phyloP scores from a whole-genome alignment of 2,113 vertebrate species.

The Eidolon helvum region DNA sequence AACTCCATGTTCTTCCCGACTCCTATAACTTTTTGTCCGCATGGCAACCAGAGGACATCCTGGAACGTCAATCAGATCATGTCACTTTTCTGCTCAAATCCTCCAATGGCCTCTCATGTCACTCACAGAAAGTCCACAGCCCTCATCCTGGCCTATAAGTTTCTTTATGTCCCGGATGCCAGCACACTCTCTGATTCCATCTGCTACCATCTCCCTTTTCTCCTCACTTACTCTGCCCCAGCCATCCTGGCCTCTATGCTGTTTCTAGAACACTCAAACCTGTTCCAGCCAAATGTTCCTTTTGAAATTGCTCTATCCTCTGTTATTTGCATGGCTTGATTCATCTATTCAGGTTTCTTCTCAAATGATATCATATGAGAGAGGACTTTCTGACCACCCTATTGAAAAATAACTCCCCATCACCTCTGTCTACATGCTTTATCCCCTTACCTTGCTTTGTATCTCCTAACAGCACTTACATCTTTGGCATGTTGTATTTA shows the following conservation, averaged over 20 bases:
- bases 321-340: background rate
- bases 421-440: rapidly evolving
- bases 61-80: background rate
- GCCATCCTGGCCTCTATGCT: background rate
- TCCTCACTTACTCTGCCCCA: background rate
- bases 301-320: background rate
- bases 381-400: background rate
- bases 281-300: background rate
- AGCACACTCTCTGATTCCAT: background rate
- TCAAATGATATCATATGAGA: background rate
- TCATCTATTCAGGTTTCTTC: background rate
- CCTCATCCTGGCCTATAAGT: background rate
- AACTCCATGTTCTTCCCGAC: background rate
- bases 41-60: background rate
- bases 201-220: background rate
- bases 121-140: background rate
- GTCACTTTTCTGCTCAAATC: background rate
- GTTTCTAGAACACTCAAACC: background rate
- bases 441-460: background rate
- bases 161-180: background rate
- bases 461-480: background rate
- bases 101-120: background rate
- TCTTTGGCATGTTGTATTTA: background rate
- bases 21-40: background rate
- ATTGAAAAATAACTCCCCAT: background rate